A percentile compares a stretch with the other conserved stretches of the same genome.
These are phyloP conservation scores for Myripristis jacobus DNA, from an alignment of 2,797 vertebrate species.

Conservation along the genomic window DNA sequence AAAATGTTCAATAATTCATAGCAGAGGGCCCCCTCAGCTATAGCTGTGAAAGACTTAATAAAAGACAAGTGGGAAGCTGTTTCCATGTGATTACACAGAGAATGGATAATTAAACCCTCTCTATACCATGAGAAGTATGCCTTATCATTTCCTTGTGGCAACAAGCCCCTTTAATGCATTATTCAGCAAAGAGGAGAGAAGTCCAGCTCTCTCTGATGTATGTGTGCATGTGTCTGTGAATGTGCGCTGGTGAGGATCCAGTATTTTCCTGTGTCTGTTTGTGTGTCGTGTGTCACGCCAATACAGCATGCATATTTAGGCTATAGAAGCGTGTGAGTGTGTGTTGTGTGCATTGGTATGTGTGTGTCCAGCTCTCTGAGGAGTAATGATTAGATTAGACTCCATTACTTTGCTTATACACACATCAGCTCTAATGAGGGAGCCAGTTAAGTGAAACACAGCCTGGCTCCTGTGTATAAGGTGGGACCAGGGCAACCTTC, in stretches of 20 bases:
- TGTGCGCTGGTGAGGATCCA: slow-evolving; percentile 20
- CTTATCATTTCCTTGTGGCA: slow-evolving; percentile 73
- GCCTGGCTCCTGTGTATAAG: slow-evolving; percentile 36
- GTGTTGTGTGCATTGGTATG: slow-evolving; percentile 23
- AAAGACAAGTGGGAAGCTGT: slow-evolving; percentile 73
- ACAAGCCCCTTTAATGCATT: slow-evolving; percentile 72
- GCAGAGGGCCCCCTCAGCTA: slow-evolving; percentile 67
- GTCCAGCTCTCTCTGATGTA: slow-evolving; percentile 47
- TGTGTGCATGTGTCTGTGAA: slow-evolving; percentile 19
- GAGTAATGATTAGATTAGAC: slow-evolving; percentile 72
- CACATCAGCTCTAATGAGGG: slow-evolving; percentile 69
- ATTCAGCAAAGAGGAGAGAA: slow-evolving; percentile 69
- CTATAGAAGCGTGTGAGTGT: background rate
- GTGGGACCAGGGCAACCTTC: slow-evolving; percentile 52
- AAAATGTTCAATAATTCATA: slow-evolving; percentile 76
- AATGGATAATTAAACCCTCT: slow-evolving; percentile 77
- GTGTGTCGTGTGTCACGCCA: slow-evolving; percentile 6
- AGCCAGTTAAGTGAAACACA: slow-evolving; percentile 63
- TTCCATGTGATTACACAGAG: slow-evolving; percentile 78
- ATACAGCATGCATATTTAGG: slow-evolving; percentile 11
- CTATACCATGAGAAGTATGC: slow-evolving; percentile 72
- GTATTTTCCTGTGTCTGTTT: slow-evolving; percentile 30
- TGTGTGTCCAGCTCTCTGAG: slow-evolving; percentile 48
- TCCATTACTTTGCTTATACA: slow-evolving; percentile 65
- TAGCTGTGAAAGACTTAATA: slow-evolving; percentile 76